Base-by-base conservation (phyloP, 2,888 invertebrate species). In the Archips crataeganus region DNA sequence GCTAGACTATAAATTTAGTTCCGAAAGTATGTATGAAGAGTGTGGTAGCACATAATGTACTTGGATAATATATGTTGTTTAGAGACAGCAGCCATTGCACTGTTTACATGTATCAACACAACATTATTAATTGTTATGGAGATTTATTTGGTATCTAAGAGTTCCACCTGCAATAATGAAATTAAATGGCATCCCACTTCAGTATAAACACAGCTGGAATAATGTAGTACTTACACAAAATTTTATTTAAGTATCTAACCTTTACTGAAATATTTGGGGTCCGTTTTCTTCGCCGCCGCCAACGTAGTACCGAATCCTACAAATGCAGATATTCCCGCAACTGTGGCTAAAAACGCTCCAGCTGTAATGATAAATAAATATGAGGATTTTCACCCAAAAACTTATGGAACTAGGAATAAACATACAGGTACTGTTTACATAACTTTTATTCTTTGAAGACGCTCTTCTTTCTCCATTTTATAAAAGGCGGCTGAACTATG, bases 231-330 rank as follows among this genome's bases (percentile, higher is more conserved):
- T 0, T 3, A 45, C 11, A 11, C 5, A n/a, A 49, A 49, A 49
- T 51, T 59, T 10, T 15, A 23, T 15, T 42, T 9, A n/a, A 15
- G 8, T 9, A n/a, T 23, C 23, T 15, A 39, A 92, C 95, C 97
- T 94, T 97, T 97, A 79, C 95, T 96, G 84, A 98, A 97, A 84
- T 96, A 96, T 84, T 96, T 95, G 0, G 97, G 97, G 85, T 98
- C 98, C 74, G 96, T 95, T 86, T 97, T 97, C 87, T 97, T 98
- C 0, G 97, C 97, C 70, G 96, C 95, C 15, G 97, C 96, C 61
- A 99, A 79, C 9, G 98, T 97, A 72, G 96, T 95, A 36, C 97
- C 96, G 88, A 99, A 99, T 6, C 98, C 98, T 80, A 97, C 94
- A 10, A 98, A 84, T 2, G 98, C 96, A 0, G 98, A 97, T 63